Evolutionary conservation across 2,113 vertebrate species (phyloP), one percentile per base, ranked within the genome.

Genomic region (Collichthys lucidus): DNA sequence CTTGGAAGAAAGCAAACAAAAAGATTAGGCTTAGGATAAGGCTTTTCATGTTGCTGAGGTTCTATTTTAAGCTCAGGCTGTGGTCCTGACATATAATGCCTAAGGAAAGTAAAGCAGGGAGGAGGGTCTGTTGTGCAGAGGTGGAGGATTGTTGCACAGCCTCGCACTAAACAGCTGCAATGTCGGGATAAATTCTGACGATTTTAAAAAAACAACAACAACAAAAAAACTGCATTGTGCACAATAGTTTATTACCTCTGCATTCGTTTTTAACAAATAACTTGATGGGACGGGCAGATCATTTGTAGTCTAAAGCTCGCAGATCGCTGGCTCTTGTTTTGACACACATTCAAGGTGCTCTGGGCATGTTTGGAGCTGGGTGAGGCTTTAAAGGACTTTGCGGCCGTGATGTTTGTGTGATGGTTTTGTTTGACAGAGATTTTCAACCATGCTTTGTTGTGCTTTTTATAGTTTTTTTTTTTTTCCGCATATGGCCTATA

Each of bases 41-140:
- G 20, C 83, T 85, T 76, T 88, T 84, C 61, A 77, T 89, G 79
- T 84, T 69, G 46, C 75, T 85, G 55, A 85, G 68, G 72, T 71
- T 84, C 79, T 90, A 86, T 92, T 89, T 91, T 81, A 64, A 74
- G 81, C 74, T 11, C 35, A 74, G 65, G 46, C 79, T 89, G 83
- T 84, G 86, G 77, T 84, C 70, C 60, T 85, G 69, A 84, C 81
- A 81, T 72, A 57, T 81, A 84, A 81, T 67, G 82, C 79, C 81
- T 52, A 5, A 87, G 69, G 72, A 65, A 61, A 75, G 70, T 22
- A 19, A 77, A 53, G 71, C 15, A 20, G 42, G 70, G 68, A 50
- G 80, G 63, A 62, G 63, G 61, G 50, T 56, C 67, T 53, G 68
- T 42, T 61, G n/a, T 61, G 44, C 55, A 74, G 63, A 63, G 69